Evolutionary conservation across 2,797 vertebrate species (phyloP).

Genomic region (Eulemur mongoz): DNA sequence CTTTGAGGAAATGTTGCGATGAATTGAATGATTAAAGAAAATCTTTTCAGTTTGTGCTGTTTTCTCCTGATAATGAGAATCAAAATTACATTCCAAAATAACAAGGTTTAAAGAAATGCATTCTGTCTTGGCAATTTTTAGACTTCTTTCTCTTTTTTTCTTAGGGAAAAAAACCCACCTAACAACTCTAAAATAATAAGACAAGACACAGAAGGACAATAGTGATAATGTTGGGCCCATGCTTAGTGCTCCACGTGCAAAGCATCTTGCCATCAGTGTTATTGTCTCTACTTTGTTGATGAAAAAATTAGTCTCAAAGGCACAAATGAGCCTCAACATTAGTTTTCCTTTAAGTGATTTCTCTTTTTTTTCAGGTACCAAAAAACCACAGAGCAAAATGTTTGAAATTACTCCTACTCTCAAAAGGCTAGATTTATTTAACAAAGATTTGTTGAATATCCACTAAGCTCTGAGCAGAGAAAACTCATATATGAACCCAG

Average conservation of each 20-base stretch:
- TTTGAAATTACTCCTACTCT: background rate
- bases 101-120: slow-evolving; percentile 14
- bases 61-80: background rate
- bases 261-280: background rate
- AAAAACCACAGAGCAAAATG: slow-evolving; percentile 31
- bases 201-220: background rate
- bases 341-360: slow-evolving; percentile 32
- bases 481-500: background rate
- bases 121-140: slow-evolving; percentile 35
- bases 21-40: slow-evolving; percentile 65
- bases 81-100: slow-evolving; percentile 56
- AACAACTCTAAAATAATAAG: slow-evolving; percentile 30
- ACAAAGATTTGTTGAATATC: background rate
- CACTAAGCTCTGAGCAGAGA: background rate
- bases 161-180: background rate
- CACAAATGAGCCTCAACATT: slow-evolving; percentile 1
- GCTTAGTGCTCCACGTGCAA: background rate
- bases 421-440: background rate
- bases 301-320: slow-evolving; percentile 46
- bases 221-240: background rate
- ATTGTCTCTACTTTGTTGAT: slow-evolving; percentile 4
- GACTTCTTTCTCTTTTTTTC: background rate
- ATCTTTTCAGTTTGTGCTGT: slow-evolving; percentile 30
- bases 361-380: slow-evolving; percentile 14
- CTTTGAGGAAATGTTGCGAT: slow-evolving; percentile 48